These are phyloP conservation scores for Zootermopsis nevadensis DNA, from an alignment of 2,888 invertebrate genomes.

Conservation along the genomic window DNA sequence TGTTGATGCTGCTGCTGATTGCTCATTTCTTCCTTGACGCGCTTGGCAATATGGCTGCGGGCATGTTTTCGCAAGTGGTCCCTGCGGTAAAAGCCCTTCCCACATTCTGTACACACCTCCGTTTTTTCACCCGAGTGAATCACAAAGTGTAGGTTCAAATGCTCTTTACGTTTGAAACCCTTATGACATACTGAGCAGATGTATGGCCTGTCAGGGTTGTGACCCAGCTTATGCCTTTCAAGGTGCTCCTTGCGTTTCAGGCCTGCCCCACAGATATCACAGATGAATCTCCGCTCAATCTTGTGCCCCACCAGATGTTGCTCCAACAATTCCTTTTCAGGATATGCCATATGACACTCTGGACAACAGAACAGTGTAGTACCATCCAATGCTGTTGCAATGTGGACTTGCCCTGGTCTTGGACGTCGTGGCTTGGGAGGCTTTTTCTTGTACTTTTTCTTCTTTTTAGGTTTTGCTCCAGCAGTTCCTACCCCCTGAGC, in stretches of 20 bases:
- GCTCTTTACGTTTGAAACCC: slow-evolving; percentile 83
- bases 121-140: slow-evolving; percentile 88
- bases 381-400: slow-evolving; percentile 80
- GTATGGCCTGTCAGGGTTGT: slow-evolving; percentile 84
- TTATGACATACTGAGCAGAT: slow-evolving; percentile 82
- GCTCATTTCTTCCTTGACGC: slow-evolving; percentile 74
- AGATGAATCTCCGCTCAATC: slow-evolving; percentile 72
- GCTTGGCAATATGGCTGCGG: slow-evolving; percentile 79
- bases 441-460: slow-evolving; percentile 85
- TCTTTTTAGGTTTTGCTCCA: slow-evolving; percentile 68
- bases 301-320: slow-evolving; percentile 78
- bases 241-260: slow-evolving; percentile 83
- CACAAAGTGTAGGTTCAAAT: slow-evolving; percentile 84
- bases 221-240: slow-evolving; percentile 81
- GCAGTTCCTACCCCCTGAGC: slow-evolving; percentile 47
- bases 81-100: slow-evolving; percentile 76
- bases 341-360: slow-evolving; percentile 84
- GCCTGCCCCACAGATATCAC: slow-evolving; percentile 60
- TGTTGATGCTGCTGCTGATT: slow-evolving; percentile 61
- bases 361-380: slow-evolving; percentile 82
- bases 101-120: slow-evolving; percentile 81
- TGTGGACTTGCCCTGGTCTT: slow-evolving; percentile 83
- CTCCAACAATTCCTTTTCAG: slow-evolving; percentile 82
- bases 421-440: slow-evolving; percentile 81
- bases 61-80: slow-evolving; percentile 85